These are phyloP conservation scores for Pseudococcus longispinus DNA, from an alignment of 2,888 invertebrate genomes.

Conservation along the genomic window DNA sequence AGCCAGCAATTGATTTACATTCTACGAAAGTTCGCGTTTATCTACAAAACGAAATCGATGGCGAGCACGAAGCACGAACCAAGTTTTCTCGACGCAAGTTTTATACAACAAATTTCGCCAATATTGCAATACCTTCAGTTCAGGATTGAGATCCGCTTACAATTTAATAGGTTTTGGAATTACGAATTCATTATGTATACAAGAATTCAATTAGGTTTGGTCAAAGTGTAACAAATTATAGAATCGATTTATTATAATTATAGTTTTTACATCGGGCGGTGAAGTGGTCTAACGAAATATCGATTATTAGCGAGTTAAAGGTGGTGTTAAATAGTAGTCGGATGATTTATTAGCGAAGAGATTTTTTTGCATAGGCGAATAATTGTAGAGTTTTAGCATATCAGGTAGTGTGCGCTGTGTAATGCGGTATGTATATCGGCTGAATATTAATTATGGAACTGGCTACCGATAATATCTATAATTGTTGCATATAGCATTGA, in stretches of 20 bases:
- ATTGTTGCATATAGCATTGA: background rate
- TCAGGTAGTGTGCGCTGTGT: background rate
- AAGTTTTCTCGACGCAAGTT: background rate
- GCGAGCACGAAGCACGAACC: background rate
- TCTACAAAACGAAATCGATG: background rate
- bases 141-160: background rate
- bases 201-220: conserved; percentile 26
- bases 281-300: conserved; percentile 7
- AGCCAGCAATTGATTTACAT: background rate
- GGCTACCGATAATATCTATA: conserved; percentile 28
- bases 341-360: background rate
- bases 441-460: conserved; percentile 7
- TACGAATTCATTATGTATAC: background rate
- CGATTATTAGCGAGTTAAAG: conserved; percentile 26
- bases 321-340: conserved; percentile 30
- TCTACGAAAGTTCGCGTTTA: background rate
- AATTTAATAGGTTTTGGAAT: background rate
- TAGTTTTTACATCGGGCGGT: background rate
- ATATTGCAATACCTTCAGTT: background rate
- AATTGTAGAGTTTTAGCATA: conserved; percentile 4
- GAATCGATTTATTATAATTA: conserved; percentile 31
- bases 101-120: conserved; percentile 6
- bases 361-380: background rate
- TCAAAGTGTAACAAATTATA: background rate
- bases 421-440: background rate